These are phyloP conservation scores for Hemicrepidius hirtus DNA, from an alignment of 2,888 invertebrate species.

Conservation along the genomic window DNA sequence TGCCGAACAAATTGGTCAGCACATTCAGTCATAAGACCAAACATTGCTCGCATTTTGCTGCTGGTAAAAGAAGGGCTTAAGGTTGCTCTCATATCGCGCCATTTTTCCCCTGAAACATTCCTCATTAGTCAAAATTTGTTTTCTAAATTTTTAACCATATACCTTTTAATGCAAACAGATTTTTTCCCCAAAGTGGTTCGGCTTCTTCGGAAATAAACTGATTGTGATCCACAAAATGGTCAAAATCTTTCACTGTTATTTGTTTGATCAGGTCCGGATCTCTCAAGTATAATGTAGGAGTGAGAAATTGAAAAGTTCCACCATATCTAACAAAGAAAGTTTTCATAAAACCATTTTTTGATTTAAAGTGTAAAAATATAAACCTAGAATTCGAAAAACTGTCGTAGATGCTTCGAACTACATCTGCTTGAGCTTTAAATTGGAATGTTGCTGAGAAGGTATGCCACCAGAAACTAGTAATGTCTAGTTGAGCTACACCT, in stretches of 20 bases:
- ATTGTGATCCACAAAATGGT: slow-evolving; percentile 38
- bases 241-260: slow-evolving; percentile 73
- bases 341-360: no score
- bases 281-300: slow-evolving; percentile 72
- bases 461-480: slow-evolving; percentile 1
- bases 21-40: slow-evolving; percentile 61
- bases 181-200: slow-evolving; percentile 74
- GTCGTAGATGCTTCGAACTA: neutral
- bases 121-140: no score
- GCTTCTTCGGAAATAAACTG: slow-evolving; percentile 61
- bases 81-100: slow-evolving; percentile 70
- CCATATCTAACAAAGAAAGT: neutral
- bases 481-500: slow-evolving; percentile 56
- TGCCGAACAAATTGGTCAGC: slow-evolving; percentile 57
- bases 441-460: neutral
- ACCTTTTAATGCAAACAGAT: slow-evolving; percentile 53
- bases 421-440: neutral
- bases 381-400: neutral
- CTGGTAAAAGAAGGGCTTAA: slow-evolving; percentile 69
- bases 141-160: no score
- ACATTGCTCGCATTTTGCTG: slow-evolving; percentile 68
- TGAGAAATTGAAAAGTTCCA: slow-evolving; percentile 60
- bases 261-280: slow-evolving; percentile 77
- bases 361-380: no score
- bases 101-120: slow-evolving; percentile 58